Evolutionary conservation across 1,140 invertebrate species (phyloP).

Genomic region (Polypedilum vanderplanki): DNA sequence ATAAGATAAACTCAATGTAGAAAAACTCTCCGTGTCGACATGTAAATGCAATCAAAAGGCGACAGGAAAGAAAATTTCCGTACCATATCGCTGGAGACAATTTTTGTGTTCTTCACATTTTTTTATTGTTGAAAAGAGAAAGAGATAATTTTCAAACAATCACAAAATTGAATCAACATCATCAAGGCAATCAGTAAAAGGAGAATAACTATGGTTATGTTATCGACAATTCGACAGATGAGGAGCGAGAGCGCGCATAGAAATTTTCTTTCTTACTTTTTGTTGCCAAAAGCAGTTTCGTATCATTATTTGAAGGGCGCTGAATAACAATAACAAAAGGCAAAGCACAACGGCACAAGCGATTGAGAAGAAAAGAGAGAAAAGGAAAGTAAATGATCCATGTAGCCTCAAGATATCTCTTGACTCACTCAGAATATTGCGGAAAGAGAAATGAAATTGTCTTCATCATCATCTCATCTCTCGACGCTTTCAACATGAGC

Average conservation of each 20-base stretch:
- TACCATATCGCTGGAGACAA: background rate
- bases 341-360: background rate
- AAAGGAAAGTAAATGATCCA: slow-evolving; percentile 24
- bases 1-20: no score
- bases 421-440: background rate
- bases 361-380: background rate
- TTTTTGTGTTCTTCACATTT: background rate
- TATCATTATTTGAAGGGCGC: slow-evolving; percentile 11
- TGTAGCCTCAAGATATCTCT: slow-evolving; percentile 25
- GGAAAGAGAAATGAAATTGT: background rate
- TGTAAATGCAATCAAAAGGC: slow-evolving; percentile 17
- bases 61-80: slow-evolving; percentile 3
- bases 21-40: background rate
- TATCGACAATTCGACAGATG: slow-evolving; percentile 17
- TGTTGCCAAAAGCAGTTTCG: background rate
- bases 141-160: slow-evolving; percentile 27
- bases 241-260: background rate
- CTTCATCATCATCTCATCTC: background rate
- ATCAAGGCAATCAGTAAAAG: slow-evolving; percentile 20
- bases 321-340: slow-evolving; percentile 18
- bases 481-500: background rate
- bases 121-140: background rate
- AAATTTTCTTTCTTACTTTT: background rate
- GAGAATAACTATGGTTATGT: slow-evolving; percentile 15
- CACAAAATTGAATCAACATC: slow-evolving; percentile 26